phyloP scores from a whole-genome alignment of 2,797 vertebrate species.

The Enteromius trimaculatus region DNA sequence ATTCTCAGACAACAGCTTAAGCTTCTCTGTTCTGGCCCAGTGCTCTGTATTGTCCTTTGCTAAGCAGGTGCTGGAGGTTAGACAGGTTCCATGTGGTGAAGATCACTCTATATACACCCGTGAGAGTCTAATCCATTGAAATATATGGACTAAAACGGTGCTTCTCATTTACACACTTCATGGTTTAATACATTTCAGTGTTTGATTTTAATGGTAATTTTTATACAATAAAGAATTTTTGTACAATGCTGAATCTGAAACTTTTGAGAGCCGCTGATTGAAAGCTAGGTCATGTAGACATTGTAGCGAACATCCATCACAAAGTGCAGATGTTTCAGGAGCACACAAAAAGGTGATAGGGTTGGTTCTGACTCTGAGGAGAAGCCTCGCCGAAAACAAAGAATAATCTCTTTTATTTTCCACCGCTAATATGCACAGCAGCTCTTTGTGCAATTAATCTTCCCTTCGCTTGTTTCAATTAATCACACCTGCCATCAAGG shows the following conservation, averaged over 20 bases:
- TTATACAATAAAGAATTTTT: background rate
- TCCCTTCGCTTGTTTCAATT: slow-evolving; percentile 44
- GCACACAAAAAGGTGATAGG: background rate
- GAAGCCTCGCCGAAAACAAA: slow-evolving; percentile 14
- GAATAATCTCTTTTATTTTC: slow-evolving; percentile 32
- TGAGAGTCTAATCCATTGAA: slow-evolving; percentile 7
- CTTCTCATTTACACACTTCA: background rate
- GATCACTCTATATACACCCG: background rate
- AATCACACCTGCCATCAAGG: slow-evolving; percentile 45
- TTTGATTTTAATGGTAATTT: background rate
- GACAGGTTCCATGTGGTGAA: slow-evolving; percentile 34
- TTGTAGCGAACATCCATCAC: background rate
- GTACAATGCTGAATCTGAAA: background rate
- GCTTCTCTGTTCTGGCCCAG: slow-evolving; percentile 57
- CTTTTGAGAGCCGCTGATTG: background rate
- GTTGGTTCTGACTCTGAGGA: background rate
- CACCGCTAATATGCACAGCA: slow-evolving; percentile 22
- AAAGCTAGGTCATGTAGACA: background rate
- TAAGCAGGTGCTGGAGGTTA: slow-evolving; percentile 66
- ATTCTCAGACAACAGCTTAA: slow-evolving; percentile 59
- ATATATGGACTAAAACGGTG: slow-evolving; percentile 1
- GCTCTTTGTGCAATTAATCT: slow-evolving; percentile 43
- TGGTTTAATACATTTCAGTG: background rate
- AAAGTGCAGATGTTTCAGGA: background rate
- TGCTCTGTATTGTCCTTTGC: slow-evolving; percentile 66